Conservation (phyloP, 1,140 invertebrate species). For the Brachionus rubens region DNA sequence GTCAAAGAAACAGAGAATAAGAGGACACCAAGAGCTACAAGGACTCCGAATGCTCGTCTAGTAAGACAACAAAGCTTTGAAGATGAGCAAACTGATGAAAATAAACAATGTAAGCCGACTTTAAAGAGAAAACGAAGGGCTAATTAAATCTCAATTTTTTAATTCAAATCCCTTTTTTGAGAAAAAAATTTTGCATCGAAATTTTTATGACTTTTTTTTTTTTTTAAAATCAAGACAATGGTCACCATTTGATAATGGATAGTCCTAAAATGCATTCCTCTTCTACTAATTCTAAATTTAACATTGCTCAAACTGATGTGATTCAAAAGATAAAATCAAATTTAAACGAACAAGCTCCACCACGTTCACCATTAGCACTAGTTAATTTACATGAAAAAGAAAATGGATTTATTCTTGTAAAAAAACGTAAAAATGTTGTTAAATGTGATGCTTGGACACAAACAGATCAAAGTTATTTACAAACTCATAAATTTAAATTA, state of each 20-base stretch:
- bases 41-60: not conserved
- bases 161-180: not conserved
- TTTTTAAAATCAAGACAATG: not conserved
- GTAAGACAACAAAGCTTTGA: not conserved
- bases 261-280: not conserved
- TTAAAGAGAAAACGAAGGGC: constrained; percentile 17
- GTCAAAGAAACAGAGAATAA: not conserved
- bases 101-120: constrained; percentile 39
- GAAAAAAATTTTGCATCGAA: not conserved
- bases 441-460: constrained; percentile 27
- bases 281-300: constrained; percentile 11
- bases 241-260: constrained; percentile 40
- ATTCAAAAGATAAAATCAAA: constrained; percentile 4
- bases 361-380: constrained; percentile 30
- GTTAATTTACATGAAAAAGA: not conserved
- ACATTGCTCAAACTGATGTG: not conserved
- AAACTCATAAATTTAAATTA: not conserved
- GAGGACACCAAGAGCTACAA: not conserved
- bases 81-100: not conserved
- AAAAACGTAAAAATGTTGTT: constrained; percentile 32
- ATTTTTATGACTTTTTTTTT: not conserved
- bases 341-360: not conserved
- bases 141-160: not conserved
- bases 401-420: constrained; percentile 14
- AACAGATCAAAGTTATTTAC: constrained; percentile 40